Conservation (phyloP, 2,888 invertebrate species). For the Hofmannophila pseudospretella region DNA sequence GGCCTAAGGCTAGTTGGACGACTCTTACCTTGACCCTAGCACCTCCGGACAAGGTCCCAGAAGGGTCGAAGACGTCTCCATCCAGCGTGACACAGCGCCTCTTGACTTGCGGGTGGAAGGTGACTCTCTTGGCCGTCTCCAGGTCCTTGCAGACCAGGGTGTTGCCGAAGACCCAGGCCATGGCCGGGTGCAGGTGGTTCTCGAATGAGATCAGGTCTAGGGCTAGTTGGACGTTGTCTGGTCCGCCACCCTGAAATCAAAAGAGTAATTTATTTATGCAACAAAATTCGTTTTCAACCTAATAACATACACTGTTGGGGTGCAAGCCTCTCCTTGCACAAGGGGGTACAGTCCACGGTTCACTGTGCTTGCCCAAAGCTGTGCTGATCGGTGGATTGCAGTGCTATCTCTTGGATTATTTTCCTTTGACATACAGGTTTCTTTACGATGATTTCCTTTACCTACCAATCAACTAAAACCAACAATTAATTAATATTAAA, state of each 20-base stretch:
- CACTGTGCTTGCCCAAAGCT: too few species aligned
- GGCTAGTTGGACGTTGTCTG: slow-evolving; percentile 89
- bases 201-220: slow-evolving; percentile 87
- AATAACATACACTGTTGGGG: too few species aligned
- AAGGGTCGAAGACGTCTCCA: slow-evolving; percentile 94
- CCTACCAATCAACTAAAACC: too few species aligned
- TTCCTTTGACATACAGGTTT: too few species aligned
- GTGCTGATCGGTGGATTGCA: too few species aligned
- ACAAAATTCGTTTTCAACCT: neutral
- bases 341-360: too few species aligned
- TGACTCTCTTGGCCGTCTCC: slow-evolving; percentile 87
- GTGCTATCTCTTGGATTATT: too few species aligned
- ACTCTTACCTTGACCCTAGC: slow-evolving; percentile 77
- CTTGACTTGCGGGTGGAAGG: slow-evolving; percentile 84
- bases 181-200: slow-evolving; percentile 81
- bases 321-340: too few species aligned
- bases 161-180: slow-evolving; percentile 93
- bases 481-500: too few species aligned
- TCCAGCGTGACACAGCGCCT: slow-evolving; percentile 90
- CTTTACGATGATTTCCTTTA: too few species aligned
- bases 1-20: slow-evolving; percentile 86
- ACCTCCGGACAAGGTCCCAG: slow-evolving; percentile 94
- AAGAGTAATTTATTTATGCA: too few species aligned
- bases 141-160: slow-evolving; percentile 91
- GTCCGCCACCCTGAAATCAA: slow-evolving; percentile 80